A percentile compares a stretch with the other conserved stretches of the same genome.
phyloP scores from a whole-genome alignment of 2,113 vertebrate species.

The Chloebia gouldiae region DNA sequence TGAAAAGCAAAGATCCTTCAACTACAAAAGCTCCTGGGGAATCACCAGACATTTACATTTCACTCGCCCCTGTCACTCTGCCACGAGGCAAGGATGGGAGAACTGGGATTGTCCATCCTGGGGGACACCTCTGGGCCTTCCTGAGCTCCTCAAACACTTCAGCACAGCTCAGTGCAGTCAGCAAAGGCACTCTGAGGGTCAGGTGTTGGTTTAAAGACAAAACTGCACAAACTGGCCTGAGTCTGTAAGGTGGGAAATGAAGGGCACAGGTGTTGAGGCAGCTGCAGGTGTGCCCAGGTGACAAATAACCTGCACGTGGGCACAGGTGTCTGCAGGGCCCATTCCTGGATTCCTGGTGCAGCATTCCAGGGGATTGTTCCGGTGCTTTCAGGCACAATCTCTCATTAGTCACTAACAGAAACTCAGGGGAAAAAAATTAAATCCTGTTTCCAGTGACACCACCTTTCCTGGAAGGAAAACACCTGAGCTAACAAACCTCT shows the following conservation, averaged over 20 bases:
- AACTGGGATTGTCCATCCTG: neutral
- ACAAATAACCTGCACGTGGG: neutral
- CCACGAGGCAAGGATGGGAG: neutral
- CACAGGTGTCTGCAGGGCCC: neutral
- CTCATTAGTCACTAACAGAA: neutral
- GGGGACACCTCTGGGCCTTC: neutral
- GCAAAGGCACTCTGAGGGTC: neutral
- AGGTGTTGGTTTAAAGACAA: neutral
- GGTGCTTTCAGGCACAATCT: neutral
- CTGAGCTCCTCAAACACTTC: neutral
- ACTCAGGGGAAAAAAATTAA: rapidly evolving
- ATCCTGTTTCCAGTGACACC: neutral
- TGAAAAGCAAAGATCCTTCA: neutral
- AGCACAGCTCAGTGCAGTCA: neutral
- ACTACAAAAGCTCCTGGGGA: neutral
- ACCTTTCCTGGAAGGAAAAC: neutral
- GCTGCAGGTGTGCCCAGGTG: neutral
- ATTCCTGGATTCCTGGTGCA: neutral
- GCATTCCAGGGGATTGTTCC: rapidly evolving
- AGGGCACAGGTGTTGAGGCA: neutral
- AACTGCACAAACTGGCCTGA: neutral
- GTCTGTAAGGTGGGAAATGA: rapidly evolving
- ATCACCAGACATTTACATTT: neutral
- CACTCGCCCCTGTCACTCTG: neutral
- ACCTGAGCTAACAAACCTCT: neutral